phyloP scores from a whole-genome alignment of 2,797 vertebrate genomes.

The Triplophysa yarkandensis region DNA sequence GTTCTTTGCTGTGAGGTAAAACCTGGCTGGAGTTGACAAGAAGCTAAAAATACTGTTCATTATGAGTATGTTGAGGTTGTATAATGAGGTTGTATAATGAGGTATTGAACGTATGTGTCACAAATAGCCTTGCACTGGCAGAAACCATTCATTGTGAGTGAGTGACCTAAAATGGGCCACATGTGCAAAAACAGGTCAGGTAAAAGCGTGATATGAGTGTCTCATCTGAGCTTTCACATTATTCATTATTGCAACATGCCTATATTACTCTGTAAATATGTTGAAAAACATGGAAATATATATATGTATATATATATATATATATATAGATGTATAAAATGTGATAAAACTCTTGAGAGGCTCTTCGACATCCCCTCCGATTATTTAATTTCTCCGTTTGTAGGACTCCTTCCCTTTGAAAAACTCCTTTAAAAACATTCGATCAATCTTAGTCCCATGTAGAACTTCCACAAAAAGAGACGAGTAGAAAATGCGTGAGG shows the following conservation, averaged over 20 bases:
- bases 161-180: conserved; percentile 74
- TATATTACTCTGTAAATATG: conserved; percentile 86
- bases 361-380: conserved; percentile 74
- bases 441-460: conserved; percentile 61
- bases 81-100: conserved; percentile 83
- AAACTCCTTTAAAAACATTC: conserved; percentile 72
- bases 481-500: conserved; percentile 68
- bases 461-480: conserved; percentile 71
- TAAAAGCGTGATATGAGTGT: conserved; percentile 85
- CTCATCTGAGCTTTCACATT: conserved; percentile 86
- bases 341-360: conserved; percentile 67
- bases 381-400: conserved; percentile 70
- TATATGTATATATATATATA: conserved; percentile 78
- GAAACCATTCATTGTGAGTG: conserved; percentile 82
- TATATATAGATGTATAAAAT: conserved; percentile 77
- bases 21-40: conserved; percentile 73
- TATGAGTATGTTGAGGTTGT: conserved; percentile 77
- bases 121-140: conserved; percentile 80
- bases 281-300: conserved; percentile 82
- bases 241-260: conserved; percentile 88
- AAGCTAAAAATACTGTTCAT: conserved; percentile 76
- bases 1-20: conserved; percentile 86
- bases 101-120: conserved; percentile 82
- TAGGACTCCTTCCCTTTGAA: conserved; percentile 76
- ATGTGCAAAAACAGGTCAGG: conserved; percentile 85